Conservation (phyloP, 2,888 invertebrate genomes). For the Agonopterix arenella region DNA sequence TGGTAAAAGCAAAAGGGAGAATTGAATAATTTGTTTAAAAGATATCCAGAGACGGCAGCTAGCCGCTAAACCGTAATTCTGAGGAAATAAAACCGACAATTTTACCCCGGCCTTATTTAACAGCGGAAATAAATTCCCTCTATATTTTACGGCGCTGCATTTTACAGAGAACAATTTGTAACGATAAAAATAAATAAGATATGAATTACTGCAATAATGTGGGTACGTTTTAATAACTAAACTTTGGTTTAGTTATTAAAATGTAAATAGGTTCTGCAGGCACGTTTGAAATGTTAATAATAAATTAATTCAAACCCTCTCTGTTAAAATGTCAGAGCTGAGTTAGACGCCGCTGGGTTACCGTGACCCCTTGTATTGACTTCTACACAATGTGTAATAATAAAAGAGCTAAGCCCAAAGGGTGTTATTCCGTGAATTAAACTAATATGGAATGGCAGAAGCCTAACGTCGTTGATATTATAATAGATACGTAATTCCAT, state of each 20-base stretch:
- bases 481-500: too few species aligned
- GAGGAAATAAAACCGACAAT: slow-evolving; percentile 41
- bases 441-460: too few species aligned
- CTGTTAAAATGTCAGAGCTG: too few species aligned
- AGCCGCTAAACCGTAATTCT: slow-evolving; percentile 37
- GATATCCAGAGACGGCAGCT: slow-evolving; percentile 32
- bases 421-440: too few species aligned
- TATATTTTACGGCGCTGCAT: slow-evolving; percentile 14
- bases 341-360: too few species aligned
- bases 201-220: not conserved
- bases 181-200: not conserved
- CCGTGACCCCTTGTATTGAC: too few species aligned
- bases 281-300: too few species aligned
- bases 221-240: not conserved
- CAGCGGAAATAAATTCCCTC: slow-evolving; percentile 29
- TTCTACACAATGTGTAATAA: too few species aligned
- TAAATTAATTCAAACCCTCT: too few species aligned
- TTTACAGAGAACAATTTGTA: not conserved
- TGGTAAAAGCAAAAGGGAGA: slow-evolving; percentile 17
- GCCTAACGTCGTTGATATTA: too few species aligned
- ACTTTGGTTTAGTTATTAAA: not conserved
- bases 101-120: slow-evolving; percentile 34
- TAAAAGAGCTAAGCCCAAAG: too few species aligned
- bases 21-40: slow-evolving; percentile 43
- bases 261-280: not conserved